phyloP scores from a whole-genome alignment of 2,888 invertebrate genomes.

The Chrysolina americana region DNA sequence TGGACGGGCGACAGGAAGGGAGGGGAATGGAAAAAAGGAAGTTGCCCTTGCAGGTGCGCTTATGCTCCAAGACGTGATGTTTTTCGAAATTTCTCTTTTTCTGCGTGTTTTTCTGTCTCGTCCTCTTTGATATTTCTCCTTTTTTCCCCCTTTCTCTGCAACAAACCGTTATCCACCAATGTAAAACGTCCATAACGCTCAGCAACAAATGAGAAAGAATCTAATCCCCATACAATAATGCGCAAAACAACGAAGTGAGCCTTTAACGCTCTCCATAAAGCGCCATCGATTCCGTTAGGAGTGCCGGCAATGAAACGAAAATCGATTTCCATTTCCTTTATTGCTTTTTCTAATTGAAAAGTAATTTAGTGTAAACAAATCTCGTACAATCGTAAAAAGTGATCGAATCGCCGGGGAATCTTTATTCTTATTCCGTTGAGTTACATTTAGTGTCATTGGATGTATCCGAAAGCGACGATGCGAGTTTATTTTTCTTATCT shows the following conservation, averaged over 20 bases:
- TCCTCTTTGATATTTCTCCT: no score
- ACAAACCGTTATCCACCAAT: no score
- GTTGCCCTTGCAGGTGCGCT: no score
- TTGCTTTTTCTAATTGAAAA: constrained; percentile 46
- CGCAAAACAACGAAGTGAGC: not conserved
- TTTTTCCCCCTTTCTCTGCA: no score
- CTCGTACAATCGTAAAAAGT: constrained; percentile 47
- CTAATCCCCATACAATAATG: not conserved
- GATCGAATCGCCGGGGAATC: constrained; percentile 44
- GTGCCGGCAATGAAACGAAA: constrained; percentile 7
- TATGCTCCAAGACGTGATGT: no score
- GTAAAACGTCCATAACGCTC: no score
- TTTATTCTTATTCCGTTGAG: constrained; percentile 46
- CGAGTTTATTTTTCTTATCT: constrained; percentile 49
- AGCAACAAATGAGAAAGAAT: no score
- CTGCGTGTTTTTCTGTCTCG: no score
- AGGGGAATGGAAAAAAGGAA: no score
- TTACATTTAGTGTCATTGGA: constrained; percentile 46
- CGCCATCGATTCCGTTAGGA: not conserved
- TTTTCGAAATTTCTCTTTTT: no score
- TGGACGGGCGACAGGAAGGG: no score
- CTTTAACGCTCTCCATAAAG: not conserved
- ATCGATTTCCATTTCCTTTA: constrained; percentile 37
- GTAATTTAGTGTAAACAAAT: constrained; percentile 47
- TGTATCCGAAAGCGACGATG: constrained; percentile 40